These are phyloP conservation scores for Catocala fraxini DNA, from an alignment of 2,888 invertebrate genomes.

Conservation along the genomic window DNA sequence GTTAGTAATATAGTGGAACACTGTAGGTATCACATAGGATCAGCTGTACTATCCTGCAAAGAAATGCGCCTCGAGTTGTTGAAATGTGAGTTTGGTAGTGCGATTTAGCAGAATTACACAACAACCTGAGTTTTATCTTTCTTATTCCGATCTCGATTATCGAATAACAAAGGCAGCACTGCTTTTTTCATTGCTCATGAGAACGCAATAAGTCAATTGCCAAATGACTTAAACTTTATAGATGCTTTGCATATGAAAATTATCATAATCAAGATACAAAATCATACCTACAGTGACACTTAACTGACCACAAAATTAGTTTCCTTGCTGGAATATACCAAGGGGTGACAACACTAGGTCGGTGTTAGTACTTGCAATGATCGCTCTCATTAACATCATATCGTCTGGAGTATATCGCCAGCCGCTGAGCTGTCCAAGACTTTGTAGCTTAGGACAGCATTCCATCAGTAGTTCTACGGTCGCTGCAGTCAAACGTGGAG, in stretches of 20 bases:
- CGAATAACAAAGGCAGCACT: too few species aligned
- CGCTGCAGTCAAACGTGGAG: constrained; percentile 88
- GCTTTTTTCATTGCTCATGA: too few species aligned
- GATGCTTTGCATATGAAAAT: neutral
- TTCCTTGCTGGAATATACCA: constrained; percentile 84
- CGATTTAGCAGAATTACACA: too few species aligned
- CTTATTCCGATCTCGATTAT: too few species aligned
- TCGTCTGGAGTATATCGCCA: constrained; percentile 91
- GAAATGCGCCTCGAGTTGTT: neutral
- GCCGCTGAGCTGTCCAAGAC: constrained; percentile 90
- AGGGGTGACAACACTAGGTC: constrained; percentile 89
- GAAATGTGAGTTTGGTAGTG: too few species aligned
- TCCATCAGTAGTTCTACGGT: constrained; percentile 90
- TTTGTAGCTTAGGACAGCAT: constrained; percentile 89
- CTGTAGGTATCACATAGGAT: too few species aligned
- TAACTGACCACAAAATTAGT: constrained; percentile 31
- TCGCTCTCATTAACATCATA: constrained; percentile 89
- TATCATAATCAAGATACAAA: too few species aligned
- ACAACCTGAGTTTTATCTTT: too few species aligned
- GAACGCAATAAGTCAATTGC: too few species aligned
- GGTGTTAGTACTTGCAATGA: constrained; percentile 90
- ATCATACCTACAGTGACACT: constrained; percentile 5
- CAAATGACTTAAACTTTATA: too few species aligned
- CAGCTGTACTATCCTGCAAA: neutral
- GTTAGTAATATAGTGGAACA: too few species aligned